These are phyloP conservation scores for Zoroaster sp. DNA, from an alignment of 53 echinoderm and acorn worm species.

Conservation along the genomic window DNA sequence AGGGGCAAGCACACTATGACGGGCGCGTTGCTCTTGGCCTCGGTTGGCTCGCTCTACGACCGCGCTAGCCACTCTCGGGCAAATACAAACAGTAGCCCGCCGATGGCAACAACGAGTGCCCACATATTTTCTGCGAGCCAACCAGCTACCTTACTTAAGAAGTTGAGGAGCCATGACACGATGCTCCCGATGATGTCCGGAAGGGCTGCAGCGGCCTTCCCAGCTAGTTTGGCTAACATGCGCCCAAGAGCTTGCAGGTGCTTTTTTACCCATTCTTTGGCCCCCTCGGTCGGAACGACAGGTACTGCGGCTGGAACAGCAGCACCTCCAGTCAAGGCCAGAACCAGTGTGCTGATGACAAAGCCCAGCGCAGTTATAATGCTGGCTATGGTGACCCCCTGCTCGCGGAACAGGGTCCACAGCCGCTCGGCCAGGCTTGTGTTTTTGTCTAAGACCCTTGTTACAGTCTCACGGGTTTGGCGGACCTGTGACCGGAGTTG, in stretches of 20 bases:
- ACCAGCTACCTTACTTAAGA: background rate
- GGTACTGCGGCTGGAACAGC: background rate
- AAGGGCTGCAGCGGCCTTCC: background rate
- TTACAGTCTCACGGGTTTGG: conserved; percentile 1
- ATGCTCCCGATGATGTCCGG: background rate
- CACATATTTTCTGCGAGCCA: background rate
- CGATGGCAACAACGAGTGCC: conserved; percentile 1
- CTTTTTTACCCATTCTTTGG: background rate
- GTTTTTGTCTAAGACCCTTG: background rate
- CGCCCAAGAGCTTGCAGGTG: conserved; percentile 3
- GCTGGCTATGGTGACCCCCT: conserved; percentile 34
- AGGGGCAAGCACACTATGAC: background rate
- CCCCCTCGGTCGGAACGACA: background rate
- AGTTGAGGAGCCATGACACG: background rate
- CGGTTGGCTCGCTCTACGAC: background rate
- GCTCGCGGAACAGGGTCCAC: conserved; percentile 22
- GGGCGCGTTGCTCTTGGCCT: background rate
- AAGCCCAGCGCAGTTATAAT: background rate
- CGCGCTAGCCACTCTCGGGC: background rate
- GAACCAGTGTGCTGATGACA: background rate
- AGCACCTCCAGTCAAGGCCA: background rate
- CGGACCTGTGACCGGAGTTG: conserved; percentile 7
- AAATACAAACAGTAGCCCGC: background rate
- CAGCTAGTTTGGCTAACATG: background rate
- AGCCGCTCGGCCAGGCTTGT: background rate